Base-by-base conservation (phyloP, 2,113 vertebrate species). In the Mormyrus iriodes region DNA sequence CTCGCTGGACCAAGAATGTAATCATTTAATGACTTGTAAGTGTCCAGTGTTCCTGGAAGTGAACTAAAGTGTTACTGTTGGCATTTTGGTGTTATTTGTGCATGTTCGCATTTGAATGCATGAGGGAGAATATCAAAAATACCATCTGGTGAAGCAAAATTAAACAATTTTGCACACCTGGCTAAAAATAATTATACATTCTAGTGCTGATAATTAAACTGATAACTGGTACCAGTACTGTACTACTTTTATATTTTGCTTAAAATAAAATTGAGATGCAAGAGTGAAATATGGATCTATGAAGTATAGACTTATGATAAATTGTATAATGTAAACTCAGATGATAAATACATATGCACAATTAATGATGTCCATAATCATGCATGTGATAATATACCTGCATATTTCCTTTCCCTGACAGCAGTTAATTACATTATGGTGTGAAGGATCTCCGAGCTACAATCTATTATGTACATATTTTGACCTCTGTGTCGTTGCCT, bases 1-100 rank as follows among this genome's bases (percentile, higher is more conserved):
- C 61, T 89, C 42, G 27, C 73, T 79, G 88, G 88, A 91, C 90
- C 65, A 87, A 35, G 52, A 89, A 90, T 73, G 13, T 85, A 73
- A 46, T 90, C 90, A 65, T 86, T 53, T 27, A 21, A 51, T 88
- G 53, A 39, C 10, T 89, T 88, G 27, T 89, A 35, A 65, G 82
- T 88, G 87, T 52, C 19, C 35, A 0, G 46, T 73, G 35, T 89
- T 76, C 86, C 8, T 61, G 58, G 10, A 65, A 2, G 69, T 91
- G 87, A n/a, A 49, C 4, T 76, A 10, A 53, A 42, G 44, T 79
- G 35, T 58, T 7, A 35, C 61, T 39, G 39, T 82, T 19, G 9
- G 12, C 13, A 76, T 69, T 42, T 19, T 31, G 31, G n/a, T 48
- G 51, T 88, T 65, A 27, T 27, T 73, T 88, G 51, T 76, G 82